A percentile compares a stretch with the other conserved stretches of the same genome.
Conservation (phyloP, 1,140 invertebrate genomes). For the Batillaria attramentaria region DNA sequence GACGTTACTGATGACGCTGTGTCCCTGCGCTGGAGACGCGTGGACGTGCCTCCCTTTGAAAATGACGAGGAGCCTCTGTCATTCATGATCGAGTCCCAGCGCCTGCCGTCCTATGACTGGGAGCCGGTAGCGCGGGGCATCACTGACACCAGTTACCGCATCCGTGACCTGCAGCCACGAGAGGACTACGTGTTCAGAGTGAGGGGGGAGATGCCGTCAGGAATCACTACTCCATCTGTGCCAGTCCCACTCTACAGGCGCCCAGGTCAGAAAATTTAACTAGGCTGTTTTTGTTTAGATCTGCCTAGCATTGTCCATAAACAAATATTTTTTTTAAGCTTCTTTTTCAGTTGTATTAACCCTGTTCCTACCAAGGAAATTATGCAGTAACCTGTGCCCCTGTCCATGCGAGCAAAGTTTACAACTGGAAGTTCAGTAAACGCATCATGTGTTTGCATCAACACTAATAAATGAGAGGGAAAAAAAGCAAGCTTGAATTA, state of each 20-base stretch:
- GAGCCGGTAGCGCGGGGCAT: constrained; percentile 57
- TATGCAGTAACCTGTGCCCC: too few relatives aligned
- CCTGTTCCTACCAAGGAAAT: too few relatives aligned
- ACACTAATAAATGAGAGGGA: too few relatives aligned
- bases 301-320: too few relatives aligned
- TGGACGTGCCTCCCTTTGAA: constrained; percentile 60
- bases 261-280: constrained; percentile 57
- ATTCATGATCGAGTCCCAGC: constrained; percentile 64
- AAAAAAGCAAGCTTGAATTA: too few relatives aligned
- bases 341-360: too few relatives aligned
- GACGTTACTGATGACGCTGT: constrained; percentile 57
- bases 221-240: constrained; percentile 58
- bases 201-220: constrained; percentile 58
- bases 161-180: constrained; percentile 53
- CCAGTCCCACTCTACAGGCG: constrained; percentile 60
- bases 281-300: too few relatives aligned
- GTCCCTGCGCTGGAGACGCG: constrained; percentile 54
- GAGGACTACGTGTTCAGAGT: constrained; percentile 63
- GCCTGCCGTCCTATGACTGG: constrained; percentile 63
- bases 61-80: constrained; percentile 57
- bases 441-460: too few relatives aligned
- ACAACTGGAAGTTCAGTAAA: too few relatives aligned
- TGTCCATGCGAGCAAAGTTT: too few relatives aligned
- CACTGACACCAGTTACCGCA: constrained; percentile 50
- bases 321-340: too few relatives aligned